Percentiles rank a stretch among this genome's conserved stretches.
These are phyloP conservation scores for Pituophis catenifer DNA, from an alignment of 2,113 vertebrate genomes.

Conservation along the genomic window DNA sequence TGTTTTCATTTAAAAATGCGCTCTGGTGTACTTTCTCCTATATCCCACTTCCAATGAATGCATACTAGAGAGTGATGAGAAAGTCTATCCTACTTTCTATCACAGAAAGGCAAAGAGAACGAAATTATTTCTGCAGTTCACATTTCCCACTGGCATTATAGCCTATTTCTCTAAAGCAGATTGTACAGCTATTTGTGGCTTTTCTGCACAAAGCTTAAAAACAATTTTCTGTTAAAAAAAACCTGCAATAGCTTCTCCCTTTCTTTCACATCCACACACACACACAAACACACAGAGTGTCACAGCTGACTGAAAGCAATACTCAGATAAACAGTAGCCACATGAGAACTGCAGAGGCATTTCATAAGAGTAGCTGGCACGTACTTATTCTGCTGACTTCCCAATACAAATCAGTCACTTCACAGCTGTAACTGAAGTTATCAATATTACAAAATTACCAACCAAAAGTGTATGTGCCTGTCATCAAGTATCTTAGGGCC, in stretches of 20 bases:
- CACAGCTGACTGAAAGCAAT: slow-evolving; percentile 25
- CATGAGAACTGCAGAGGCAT: neutral
- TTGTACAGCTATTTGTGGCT: slow-evolving; percentile 1
- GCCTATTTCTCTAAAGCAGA: slow-evolving; percentile 34
- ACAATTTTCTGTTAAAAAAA: neutral
- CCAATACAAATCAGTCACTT: slow-evolving; percentile 24
- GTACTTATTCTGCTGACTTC: slow-evolving; percentile 39
- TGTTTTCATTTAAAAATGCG: slow-evolving; percentile 6
- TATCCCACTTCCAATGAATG: slow-evolving; percentile 25
- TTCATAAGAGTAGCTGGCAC: slow-evolving; percentile 17
- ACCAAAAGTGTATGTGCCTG: neutral
- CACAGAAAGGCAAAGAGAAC: slow-evolving; percentile 5
- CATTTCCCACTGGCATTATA: slow-evolving; percentile 24
- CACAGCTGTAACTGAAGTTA: slow-evolving; percentile 18
- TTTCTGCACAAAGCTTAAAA: slow-evolving; percentile 37
- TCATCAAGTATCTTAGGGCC: slow-evolving; percentile 33
- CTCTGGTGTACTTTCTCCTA: slow-evolving; percentile 29
- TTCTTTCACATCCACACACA: neutral
- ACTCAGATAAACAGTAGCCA: neutral
- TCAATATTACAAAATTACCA: neutral
- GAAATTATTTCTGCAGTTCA: slow-evolving; percentile 6
- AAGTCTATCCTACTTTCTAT: neutral
- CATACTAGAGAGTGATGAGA: slow-evolving; percentile 14
- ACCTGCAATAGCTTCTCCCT: neutral
- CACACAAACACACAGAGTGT: neutral